Evolutionary conservation across 2,797 vertebrate species (phyloP), one percentile per base, ranked within the genome.

Genomic region (Knipowitschia caucasica): DNA sequence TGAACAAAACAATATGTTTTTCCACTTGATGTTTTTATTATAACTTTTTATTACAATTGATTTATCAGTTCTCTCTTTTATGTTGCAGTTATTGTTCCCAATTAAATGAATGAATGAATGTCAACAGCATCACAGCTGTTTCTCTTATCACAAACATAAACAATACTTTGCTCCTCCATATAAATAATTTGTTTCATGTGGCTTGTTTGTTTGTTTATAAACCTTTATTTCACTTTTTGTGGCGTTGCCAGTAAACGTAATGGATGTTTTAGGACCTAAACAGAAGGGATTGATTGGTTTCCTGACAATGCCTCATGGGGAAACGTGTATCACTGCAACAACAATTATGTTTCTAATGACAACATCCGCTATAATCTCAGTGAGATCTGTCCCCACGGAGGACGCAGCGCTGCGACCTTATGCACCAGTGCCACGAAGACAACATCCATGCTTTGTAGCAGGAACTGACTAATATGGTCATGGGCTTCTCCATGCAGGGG

Each of bases 341-440:
- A 56, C 62, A 69, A 55, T 80, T 78, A 76, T 71, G 62, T 64
- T 53, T 45, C 64, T 71, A 69, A 77, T 75, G 65, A 75, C 60
- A 56, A 54, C 64, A 71, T 77, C 64, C 65, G 73, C 56, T 64
- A 24, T 49, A 23, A 14, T 42, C 52, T 75, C 71, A 69, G 64
- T 64, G 47, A 56, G 44, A 40, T 50, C 23, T 58, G 47, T 61
- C 47, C 52, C 50, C 27, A 5, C 6, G 36, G 23, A 56, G 18
- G 29, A 57, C 18, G 47, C 57, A 60, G 44, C 21, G 49, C 25
- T 21, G 1, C 50, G n/a, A 46, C 27, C 38, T 20, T 21, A 62
- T 20, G 20, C 40, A 18, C 25, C 14, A 33, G 58, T 12, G 35
- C 39, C 54, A 14, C 10, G 20, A 29, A 18, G 27, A 47, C 18